Percentiles rank a stretch among this genome's conserved stretches.
These are phyloP conservation scores for Eumeta japonica DNA, from an alignment of 1,140 invertebrate species.

Conservation along the genomic window DNA sequence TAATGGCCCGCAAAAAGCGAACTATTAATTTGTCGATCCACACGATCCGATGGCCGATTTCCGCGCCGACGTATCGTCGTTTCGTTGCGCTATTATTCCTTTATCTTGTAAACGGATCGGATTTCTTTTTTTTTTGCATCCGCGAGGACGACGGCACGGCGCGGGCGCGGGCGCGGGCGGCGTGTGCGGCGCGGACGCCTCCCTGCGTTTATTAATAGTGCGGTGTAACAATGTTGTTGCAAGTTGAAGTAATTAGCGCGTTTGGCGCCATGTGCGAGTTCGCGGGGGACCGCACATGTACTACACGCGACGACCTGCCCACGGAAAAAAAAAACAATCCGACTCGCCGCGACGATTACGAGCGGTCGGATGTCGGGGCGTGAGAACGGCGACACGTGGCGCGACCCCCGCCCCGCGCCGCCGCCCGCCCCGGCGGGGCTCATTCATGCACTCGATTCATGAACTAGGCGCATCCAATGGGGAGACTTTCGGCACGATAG, in stretches of 20 bases:
- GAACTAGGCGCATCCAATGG: slow-evolving; percentile 17
- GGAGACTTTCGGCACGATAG: background rate
- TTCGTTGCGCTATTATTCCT: background rate
- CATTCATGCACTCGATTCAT: slow-evolving; percentile 56
- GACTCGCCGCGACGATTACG: slow-evolving; percentile 37
- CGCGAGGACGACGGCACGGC: background rate
- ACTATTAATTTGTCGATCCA: slow-evolving; percentile 2
- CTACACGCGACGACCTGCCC: slow-evolving; percentile 38
- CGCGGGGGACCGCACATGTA: slow-evolving; percentile 44
- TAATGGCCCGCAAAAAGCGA: slow-evolving; percentile 46
- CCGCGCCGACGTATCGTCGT: background rate
- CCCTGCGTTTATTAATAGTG: background rate
- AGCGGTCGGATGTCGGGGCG: slow-evolving; percentile 26
- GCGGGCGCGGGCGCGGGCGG: background rate
- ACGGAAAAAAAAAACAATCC: slow-evolving; percentile 29
- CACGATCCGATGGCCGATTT: background rate
- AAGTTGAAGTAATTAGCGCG: slow-evolving; percentile 45
- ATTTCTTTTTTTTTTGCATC: background rate
- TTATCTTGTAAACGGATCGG: background rate
- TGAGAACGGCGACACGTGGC: slow-evolving; percentile 49
- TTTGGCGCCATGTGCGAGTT: slow-evolving; percentile 35
- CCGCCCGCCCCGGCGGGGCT: slow-evolving; percentile 25
- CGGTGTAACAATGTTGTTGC: slow-evolving; percentile 8
- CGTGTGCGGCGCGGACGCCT: background rate
- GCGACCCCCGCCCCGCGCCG: too few relatives aligned